phyloP scores from a whole-genome alignment of 2,797 vertebrate genomes.

The Mastacembelus armatus region DNA sequence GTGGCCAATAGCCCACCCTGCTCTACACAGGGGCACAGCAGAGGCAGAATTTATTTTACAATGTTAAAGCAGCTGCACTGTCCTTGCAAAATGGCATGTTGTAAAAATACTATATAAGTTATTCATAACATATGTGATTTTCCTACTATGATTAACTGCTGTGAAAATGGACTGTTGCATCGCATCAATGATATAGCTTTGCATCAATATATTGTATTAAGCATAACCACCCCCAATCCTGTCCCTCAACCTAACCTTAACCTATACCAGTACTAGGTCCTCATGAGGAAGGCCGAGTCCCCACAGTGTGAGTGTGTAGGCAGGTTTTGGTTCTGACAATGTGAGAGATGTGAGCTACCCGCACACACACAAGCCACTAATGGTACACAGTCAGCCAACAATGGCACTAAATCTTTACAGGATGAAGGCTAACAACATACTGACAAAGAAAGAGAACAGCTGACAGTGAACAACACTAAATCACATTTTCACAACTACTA shows the following conservation, averaged over 20 bases:
- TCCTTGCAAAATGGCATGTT: too few relatives aligned
- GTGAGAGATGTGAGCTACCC: too few relatives aligned
- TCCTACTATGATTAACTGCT: background rate
- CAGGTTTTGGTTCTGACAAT: too few relatives aligned
- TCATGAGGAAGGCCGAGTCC: too few relatives aligned
- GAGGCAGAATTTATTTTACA: slow-evolving; percentile 6
- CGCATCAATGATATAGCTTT: background rate
- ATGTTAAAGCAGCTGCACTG: background rate
- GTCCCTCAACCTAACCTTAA: too few relatives aligned
- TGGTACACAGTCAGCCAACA: slow-evolving; percentile 4
- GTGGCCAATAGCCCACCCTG: slow-evolving; percentile 50
- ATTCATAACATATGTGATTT: background rate
- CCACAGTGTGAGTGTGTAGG: too few relatives aligned
- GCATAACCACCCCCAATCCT: too few relatives aligned
- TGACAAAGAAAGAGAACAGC: slow-evolving; percentile 9
- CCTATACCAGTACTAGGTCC: too few relatives aligned
- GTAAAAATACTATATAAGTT: too few relatives aligned
- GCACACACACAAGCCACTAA: background rate
- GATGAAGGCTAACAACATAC: background rate
- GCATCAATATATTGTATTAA: background rate
- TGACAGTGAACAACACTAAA: background rate
- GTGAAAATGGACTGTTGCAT: background rate
- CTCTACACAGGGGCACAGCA: background rate
- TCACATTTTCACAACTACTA: background rate
- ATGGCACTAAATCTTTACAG: slow-evolving; percentile 1